Evolutionary conservation across 2,113 vertebrate species (phyloP), one percentile per base, ranked within the genome.

Genomic region (Hylia prasina): DNA sequence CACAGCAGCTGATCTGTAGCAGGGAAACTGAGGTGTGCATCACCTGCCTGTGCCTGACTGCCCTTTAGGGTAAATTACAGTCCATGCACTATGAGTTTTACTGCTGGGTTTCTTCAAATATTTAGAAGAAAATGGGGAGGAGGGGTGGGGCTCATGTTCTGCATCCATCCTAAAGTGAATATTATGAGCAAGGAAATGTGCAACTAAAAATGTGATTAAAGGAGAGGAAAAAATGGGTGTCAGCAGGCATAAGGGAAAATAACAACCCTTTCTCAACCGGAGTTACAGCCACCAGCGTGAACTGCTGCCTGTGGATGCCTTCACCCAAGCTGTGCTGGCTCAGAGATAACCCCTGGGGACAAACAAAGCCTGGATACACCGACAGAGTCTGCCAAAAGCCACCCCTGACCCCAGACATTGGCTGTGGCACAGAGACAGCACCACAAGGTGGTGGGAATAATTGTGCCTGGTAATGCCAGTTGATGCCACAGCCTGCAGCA

Each of bases 401-500:
- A 79, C 2, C 10, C 69, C 40, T 23, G 30, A 7, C 3, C n/a
- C 27, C 44, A 30, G 30, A 14, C 3, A 10, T 11, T 20, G 50
- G 9, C 23, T 57, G 0, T 12, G 22, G 30, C 50, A 8, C 50
- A 47, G 50, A 37, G 40, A 45, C 4, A 72, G 3, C 39, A 51
- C 6, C 37, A 0, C 4, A 5, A 40, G 6, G 18, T 8, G 25
- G 28, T 1, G 13, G 68, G n/a, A 61, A 16, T 33, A 10, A 7
- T 14, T 27, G 27, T 68, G 47, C 47, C 28, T 76, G 47, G 24
- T 4, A 23, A 57, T 10, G 8, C 2, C 28, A 57, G 13, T 1
- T 19, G 53, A 15, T 45, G 77, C 20, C 48, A 18, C 71, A 86
- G 54, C 22, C 58, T 81, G n/a, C 51, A 56, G 10, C 3, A 64